Evolutionary conservation across 2,113 vertebrate species (phyloP), one percentile per base, ranked within the genome.

Genomic region (Erpornis zantholeuca): DNA sequence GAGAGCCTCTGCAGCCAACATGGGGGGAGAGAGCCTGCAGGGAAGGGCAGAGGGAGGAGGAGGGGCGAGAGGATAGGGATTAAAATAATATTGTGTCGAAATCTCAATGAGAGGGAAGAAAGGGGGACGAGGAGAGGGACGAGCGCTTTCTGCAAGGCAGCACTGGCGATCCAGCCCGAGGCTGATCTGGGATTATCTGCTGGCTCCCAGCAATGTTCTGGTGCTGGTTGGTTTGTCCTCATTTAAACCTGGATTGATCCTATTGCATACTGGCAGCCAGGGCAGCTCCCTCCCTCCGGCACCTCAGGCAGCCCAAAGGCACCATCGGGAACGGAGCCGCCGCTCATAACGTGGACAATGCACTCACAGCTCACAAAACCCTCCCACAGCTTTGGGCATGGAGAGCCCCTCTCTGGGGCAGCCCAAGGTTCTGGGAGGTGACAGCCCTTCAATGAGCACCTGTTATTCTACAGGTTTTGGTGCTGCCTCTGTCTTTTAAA

Each of bases 291-390:
- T 82, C 81, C 64, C 8, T 1, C 8, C 0, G 1, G 82, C 0
- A 2, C 28, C 12, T 4, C 21, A 19, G 23, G 64, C 75, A 59
- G 73, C 53, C 35, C 75, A 5, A 24, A 33, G 63, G 56, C 75
- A 85, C 40, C 35, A 4, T 15, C 0, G 0, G 21, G 50, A 81
- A n/a, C 0, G 0, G n/a, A 76, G 27, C 56, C 3, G 12, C 49
- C 3, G 16, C 5, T 2, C 28, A 36, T 5, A 11, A 18, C 0
- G 0, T 1, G 19, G 63, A 17, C 45, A n/a, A 17, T 0, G 2
- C 15, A 0, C 49, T 21, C 56, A 1, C 33, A 0, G 4, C 69
- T 63, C 68, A 12, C 71, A 16, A 1, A 25, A 89, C 19, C 63
- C 89, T n/a, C 7, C 40, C 6, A 0, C 6, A 1, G 5, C 17